Base-by-base conservation (phyloP, 1,140 invertebrate genomes). In the Orchesella cincta region DNA sequence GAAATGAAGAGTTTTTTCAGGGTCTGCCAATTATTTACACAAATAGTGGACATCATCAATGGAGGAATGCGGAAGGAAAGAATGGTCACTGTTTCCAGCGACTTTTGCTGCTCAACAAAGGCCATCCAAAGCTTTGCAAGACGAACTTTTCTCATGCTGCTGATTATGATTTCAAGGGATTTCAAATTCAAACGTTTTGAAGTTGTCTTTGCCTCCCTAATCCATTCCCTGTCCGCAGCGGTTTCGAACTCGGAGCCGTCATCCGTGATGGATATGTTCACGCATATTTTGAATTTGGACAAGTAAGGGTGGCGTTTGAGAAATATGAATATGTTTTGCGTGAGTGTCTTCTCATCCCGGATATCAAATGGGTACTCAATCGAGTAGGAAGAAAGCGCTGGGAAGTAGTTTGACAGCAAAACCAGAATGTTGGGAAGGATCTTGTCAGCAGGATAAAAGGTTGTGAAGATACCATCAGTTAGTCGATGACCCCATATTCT, bases 291-390 rank as follows among this genome's bases (percentile, higher is more conserved):
- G 14, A 73, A 46, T 35, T 35, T 73, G 14, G 16, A n/a, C 16
- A 31, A 8, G 71, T 3, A 12, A 20, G 5, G 35, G 46, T 73
- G 71, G 5, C 28, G 18, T 46, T 46, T 73, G 3, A 73, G 29
- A 73, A 73, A 46, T 46, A 1, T 12, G 26, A 73, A 23, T 18
- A 73, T 3, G 5, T 26, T 20, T 23, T 31, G 20, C 12, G 71
- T 73, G 16, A 73, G 23, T 28, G 16, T 23, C 16, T 36, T 46
- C 8, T 36, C 71, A 46, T 73, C 71, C 18, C 39, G 34, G 20
- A 73, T n/a, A 35, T 73, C 71, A 23, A 46, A 73, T 2, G 71
- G 71, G 46, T 73, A 73, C 36, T 73, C 71, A 1, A 73, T 31
- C 3, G 20, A 14, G 23, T 39, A 51, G 39, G 1, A 23, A 26